Percentiles rank a stretch among this genome's conserved stretches.
These are phyloP conservation scores for Nasua narica DNA, from an alignment of 2,797 vertebrate species.

Conservation along the genomic window DNA sequence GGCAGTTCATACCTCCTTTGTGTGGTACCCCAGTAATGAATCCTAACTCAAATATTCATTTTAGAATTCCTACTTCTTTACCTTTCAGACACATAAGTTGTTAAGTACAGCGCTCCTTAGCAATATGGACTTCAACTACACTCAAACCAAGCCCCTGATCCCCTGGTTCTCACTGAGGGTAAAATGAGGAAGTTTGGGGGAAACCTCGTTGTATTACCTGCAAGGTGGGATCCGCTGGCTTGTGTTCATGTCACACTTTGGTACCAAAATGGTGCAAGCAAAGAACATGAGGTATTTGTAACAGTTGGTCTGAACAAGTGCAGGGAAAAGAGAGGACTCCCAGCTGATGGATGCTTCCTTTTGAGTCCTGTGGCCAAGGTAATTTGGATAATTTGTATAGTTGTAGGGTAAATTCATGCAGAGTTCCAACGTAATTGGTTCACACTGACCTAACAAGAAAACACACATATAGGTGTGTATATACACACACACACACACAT, in stretches of 20 bases:
- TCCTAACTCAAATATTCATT: not conserved
- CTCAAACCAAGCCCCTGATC: not conserved
- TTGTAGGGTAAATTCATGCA: slow-evolving; percentile 98
- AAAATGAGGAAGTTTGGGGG: not conserved
- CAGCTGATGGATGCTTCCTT: slow-evolving; percentile 94
- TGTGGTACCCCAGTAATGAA: not conserved
- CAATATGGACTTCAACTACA: not conserved
- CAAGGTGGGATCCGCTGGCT: slow-evolving; percentile 92
- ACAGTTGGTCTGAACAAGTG: slow-evolving; percentile 96
- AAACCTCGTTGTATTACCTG: slow-evolving; percentile 84
- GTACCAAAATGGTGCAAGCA: slow-evolving; percentile 95
- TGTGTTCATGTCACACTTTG: slow-evolving; percentile 92
- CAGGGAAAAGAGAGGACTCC: slow-evolving; percentile 95
- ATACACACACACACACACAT: rapidly evolving
- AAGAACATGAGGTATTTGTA: slow-evolving; percentile 99
- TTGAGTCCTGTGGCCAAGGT: slow-evolving; percentile 93
- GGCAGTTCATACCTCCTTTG: not conserved
- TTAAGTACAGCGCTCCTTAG: not conserved
- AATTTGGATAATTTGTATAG: slow-evolving; percentile 93
- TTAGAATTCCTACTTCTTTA: not conserved
- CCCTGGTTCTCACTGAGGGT: not conserved
- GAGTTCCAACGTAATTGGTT: slow-evolving; percentile 93
- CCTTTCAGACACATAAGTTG: not conserved
- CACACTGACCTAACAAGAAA: slow-evolving; percentile 88
- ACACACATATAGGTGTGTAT: not conserved